Base-by-base conservation (phyloP, 2,113 vertebrate species). In the Pelmatolapia mariae region DNA sequence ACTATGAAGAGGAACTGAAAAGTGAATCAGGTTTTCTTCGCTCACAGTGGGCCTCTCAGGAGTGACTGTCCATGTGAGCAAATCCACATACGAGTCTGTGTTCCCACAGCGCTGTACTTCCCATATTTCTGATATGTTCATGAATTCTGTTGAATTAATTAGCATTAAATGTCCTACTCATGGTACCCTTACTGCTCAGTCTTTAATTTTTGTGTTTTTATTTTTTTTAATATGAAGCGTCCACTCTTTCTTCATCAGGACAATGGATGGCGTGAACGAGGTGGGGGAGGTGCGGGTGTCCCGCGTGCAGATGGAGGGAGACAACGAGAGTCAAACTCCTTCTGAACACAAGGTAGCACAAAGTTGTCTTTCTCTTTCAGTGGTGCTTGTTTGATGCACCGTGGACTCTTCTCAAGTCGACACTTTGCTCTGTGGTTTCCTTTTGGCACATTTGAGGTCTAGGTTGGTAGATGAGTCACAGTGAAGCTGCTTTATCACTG, bases 251-350 rank as follows among this genome's bases (percentile, higher is more conserved):
- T 54, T 31, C 9, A 2, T 53, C 85, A 95, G 94, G 83, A 52
- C 81, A 5, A 82, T 82, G 86, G 93, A 95, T 10, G 90, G 89
- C 6, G 84, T 16, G 47, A 88, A 24, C 1, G 82, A 89, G 73
- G 86, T 81, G 5, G 89, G 86, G 8, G 91, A 95, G 89, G 86
- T 90, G 71, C 89, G 54, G 66, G 66, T 88, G 61, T 89, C 92
- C 10, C 43, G 47, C 2, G 85, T 93, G 29, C 86, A 93, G 85
- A 45, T 86, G 81, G 89, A 95, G 57, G 88, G 52, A 61, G 91
- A 94, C 26, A 8, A 5, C 1, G 79, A 87, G 4, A 80, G 82
- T 6, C 45, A 54, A 56, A 43, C 57, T 6, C 7, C 86, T 31
- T 22, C 85, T 4, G 87, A 86, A 57, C 87, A 91, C 1, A 24